Conservation (phyloP, 2,888 invertebrate species). For the Agriopis leucophaearia region DNA sequence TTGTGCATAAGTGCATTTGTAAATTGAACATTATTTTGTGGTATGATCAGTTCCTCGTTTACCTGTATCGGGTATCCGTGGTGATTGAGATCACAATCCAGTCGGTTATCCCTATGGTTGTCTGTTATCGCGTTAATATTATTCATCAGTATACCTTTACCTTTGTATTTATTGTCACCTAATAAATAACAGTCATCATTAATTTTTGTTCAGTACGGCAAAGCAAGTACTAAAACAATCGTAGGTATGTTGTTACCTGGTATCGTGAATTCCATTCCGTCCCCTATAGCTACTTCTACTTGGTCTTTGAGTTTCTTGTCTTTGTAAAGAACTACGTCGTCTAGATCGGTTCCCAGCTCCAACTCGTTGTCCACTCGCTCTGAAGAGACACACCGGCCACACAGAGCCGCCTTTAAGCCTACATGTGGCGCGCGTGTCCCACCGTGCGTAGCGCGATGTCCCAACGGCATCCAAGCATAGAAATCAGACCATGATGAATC, state of each 20-base stretch:
- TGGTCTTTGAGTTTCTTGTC: slow-evolving; percentile 96
- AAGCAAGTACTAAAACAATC: background rate
- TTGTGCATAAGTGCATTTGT: slow-evolving; percentile 32
- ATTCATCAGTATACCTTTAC: slow-evolving; percentile 91
- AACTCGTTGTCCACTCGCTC: slow-evolving; percentile 88
- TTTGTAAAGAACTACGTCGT: slow-evolving; percentile 94
- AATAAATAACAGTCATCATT: slow-evolving; percentile 37
- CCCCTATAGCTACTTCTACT: slow-evolving; percentile 96
- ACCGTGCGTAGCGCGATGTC: slow-evolving; percentile 64
- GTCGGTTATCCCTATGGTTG: slow-evolving; percentile 91
- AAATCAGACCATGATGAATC: slow-evolving; percentile 78
- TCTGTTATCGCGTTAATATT: slow-evolving; percentile 93
- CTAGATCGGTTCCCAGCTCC: slow-evolving; percentile 89
- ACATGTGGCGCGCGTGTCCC: slow-evolving; percentile 66
- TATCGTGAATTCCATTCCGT: slow-evolving; percentile 97
- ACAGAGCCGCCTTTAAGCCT: slow-evolving; percentile 86
- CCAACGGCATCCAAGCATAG: slow-evolving; percentile 82
- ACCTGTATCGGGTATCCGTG: slow-evolving; percentile 89
- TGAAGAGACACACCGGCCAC: slow-evolving; percentile 90
- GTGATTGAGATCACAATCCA: slow-evolving; percentile 92
- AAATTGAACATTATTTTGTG: slow-evolving; percentile 1
- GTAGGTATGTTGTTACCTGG: slow-evolving; percentile 87
- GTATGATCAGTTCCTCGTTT: slow-evolving; percentile 32
- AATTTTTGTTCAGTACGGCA: background rate
- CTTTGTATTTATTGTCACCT: slow-evolving; percentile 94